These are phyloP conservation scores for Batillaria attramentaria DNA, from an alignment of 1,140 invertebrate species.

Conservation along the genomic window DNA sequence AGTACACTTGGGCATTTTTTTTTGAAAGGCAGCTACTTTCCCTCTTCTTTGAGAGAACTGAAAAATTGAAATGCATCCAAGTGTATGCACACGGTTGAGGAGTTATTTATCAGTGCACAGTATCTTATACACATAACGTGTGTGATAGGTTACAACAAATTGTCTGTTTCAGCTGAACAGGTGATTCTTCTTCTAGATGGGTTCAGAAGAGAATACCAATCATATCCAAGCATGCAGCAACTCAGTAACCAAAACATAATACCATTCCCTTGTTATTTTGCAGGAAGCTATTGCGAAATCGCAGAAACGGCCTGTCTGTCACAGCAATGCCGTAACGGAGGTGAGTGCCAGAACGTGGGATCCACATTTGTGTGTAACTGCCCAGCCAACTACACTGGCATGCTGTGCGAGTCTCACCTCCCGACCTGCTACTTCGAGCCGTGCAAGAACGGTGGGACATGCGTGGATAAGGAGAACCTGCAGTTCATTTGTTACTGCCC, in stretches of 20 bases:
- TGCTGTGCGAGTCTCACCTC: slow-evolving; percentile 47
- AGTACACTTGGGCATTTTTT: no score
- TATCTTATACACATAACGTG: no score
- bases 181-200: no score
- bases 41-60: no score
- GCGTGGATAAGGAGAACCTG: slow-evolving; percentile 73
- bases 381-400: slow-evolving; percentile 46
- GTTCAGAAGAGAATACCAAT: neutral
- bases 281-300: slow-evolving; percentile 29
- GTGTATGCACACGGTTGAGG: no score
- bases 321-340: slow-evolving; percentile 54
- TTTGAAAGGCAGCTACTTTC: no score
- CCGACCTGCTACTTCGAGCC: slow-evolving; percentile 74
- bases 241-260: neutral
- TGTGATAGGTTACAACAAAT: no score
- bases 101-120: no score
- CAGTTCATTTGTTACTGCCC: slow-evolving; percentile 31
- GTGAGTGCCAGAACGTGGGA: slow-evolving; percentile 67
- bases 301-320: slow-evolving; percentile 48
- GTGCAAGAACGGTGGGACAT: slow-evolving; percentile 90
- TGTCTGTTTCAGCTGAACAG: no score
- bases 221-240: neutral
- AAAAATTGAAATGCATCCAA: no score
- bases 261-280: neutral
- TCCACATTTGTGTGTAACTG: slow-evolving; percentile 51